Evolutionary conservation across 2,113 vertebrate genomes (phyloP).

Genomic region (Parus major): DNA sequence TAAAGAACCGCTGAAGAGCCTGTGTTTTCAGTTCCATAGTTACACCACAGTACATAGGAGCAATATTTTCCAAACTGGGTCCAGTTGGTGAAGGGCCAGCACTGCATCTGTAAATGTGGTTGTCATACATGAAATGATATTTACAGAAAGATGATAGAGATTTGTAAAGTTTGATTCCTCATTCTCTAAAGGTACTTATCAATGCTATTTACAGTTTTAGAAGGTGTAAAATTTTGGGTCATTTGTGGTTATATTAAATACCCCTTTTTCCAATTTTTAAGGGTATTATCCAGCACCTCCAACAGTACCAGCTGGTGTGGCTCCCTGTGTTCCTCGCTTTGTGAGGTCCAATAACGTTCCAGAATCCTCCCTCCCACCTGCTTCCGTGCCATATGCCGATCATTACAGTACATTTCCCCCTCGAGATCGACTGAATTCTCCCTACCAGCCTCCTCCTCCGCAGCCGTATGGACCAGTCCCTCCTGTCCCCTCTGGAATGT

Average conservation of each 20-base stretch:
- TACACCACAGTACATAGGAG: not conserved
- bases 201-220: slow-evolving; percentile 15
- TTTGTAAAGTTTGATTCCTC: not conserved
- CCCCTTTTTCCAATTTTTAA: slow-evolving; percentile 72
- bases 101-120: not conserved
- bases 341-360: slow-evolving; percentile 87
- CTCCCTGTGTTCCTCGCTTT: slow-evolving; percentile 88
- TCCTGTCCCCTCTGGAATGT: slow-evolving; percentile 86
- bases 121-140: not conserved
- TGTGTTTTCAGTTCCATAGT: not conserved
- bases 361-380: slow-evolving; percentile 87
- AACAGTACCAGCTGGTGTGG: slow-evolving; percentile 81
- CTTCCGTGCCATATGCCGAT: slow-evolving; percentile 83
- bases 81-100: not conserved
- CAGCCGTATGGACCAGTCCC: slow-evolving; percentile 86
- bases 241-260: slow-evolving; percentile 55
- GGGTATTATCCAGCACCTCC: slow-evolving; percentile 89
- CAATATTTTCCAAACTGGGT: not conserved
- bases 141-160: not conserved
- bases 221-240: slow-evolving; percentile 23
- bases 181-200: not conserved
- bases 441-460: slow-evolving; percentile 83
- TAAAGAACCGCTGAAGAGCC: not conserved
- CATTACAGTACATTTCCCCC: slow-evolving; percentile 82
- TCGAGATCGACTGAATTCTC: slow-evolving; percentile 84